These are phyloP conservation scores for Chrysolina oricalcia DNA, from an alignment of 2,888 invertebrate genomes.

Conservation along the genomic window DNA sequence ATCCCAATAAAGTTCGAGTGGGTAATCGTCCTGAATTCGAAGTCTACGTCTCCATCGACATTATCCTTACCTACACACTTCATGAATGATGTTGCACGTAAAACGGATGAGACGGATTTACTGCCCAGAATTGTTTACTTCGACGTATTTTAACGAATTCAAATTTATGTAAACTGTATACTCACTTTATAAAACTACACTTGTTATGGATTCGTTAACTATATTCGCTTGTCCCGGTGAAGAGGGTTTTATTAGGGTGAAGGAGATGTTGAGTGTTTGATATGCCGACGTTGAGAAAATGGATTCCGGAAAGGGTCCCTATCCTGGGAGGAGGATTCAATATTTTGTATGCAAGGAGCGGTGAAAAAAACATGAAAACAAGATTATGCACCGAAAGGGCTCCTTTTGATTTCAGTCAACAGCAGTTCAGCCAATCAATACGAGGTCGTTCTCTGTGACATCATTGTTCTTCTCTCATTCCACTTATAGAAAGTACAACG, in stretches of 20 bases:
- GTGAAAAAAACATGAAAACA: not conserved
- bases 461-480: too few relatives aligned
- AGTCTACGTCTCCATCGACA: not conserved
- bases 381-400: not conserved
- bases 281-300: conserved; percentile 14
- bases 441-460: too few relatives aligned
- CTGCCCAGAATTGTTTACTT: conserved; percentile 13
- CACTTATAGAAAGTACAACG: too few relatives aligned
- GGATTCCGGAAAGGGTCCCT: conserved; percentile 1
- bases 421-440: not conserved
- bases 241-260: conserved; percentile 17
- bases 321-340: not conserved
- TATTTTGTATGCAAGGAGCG: not conserved
- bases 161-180: conserved; percentile 17
- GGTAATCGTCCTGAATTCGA: not conserved
- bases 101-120: not conserved
- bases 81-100: not conserved
- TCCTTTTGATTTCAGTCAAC: not conserved
- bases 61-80: not conserved
- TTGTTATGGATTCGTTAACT: conserved; percentile 20
- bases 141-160: conserved; percentile 10
- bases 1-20: not conserved
- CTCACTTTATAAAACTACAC: conserved; percentile 14
- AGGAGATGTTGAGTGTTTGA: conserved; percentile 18
- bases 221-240: not conserved